Percentiles rank a stretch among this genome's conserved stretches.
phyloP scores from a whole-genome alignment of 2,888 invertebrate species.

The Scaptomyza polygonia region DNA sequence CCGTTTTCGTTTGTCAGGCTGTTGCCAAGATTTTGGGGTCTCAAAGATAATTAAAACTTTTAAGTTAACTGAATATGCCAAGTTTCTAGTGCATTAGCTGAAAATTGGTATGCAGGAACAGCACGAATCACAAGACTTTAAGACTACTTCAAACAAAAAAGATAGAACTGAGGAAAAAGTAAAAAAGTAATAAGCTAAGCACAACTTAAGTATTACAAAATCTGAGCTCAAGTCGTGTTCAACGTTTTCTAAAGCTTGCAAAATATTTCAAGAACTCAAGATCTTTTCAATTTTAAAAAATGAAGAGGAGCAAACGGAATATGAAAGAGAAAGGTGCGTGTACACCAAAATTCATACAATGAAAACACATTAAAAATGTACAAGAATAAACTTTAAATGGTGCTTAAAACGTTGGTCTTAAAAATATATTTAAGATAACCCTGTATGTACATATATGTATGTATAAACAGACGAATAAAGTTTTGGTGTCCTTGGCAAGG shows the following conservation, averaged over 20 bases:
- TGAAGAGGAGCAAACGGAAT: neutral
- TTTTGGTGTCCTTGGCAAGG: slow-evolving; percentile 14
- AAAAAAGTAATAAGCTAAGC: neutral
- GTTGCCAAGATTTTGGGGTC: slow-evolving; percentile 43
- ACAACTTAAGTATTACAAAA: slow-evolving; percentile 3
- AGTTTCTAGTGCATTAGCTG: slow-evolving; percentile 74
- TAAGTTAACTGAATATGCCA: slow-evolving; percentile 70
- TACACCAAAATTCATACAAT: slow-evolving; percentile 55
- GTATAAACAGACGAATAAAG: slow-evolving; percentile 11
- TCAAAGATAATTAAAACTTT: slow-evolving; percentile 78
- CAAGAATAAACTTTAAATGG: slow-evolving; percentile 54
- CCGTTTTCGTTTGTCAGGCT: slow-evolving; percentile 47
- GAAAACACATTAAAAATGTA: slow-evolving; percentile 70
- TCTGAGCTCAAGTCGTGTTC: neutral
- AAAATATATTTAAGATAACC: slow-evolving; percentile 7
- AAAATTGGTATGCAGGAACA: slow-evolving; percentile 41
- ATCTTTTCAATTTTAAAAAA: slow-evolving; percentile 17
- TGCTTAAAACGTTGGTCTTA: slow-evolving; percentile 18
- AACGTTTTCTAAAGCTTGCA: slow-evolving; percentile 28
- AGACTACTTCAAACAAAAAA: slow-evolving; percentile 7
- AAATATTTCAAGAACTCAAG: no score
- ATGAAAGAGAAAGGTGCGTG: neutral
- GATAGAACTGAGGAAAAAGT: neutral
- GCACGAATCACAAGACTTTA: slow-evolving; percentile 9
- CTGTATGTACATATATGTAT: slow-evolving; percentile 1